Evolutionary conservation across 2,113 vertebrate species (phyloP).

Genomic region (Casuarius casuarius): DNA sequence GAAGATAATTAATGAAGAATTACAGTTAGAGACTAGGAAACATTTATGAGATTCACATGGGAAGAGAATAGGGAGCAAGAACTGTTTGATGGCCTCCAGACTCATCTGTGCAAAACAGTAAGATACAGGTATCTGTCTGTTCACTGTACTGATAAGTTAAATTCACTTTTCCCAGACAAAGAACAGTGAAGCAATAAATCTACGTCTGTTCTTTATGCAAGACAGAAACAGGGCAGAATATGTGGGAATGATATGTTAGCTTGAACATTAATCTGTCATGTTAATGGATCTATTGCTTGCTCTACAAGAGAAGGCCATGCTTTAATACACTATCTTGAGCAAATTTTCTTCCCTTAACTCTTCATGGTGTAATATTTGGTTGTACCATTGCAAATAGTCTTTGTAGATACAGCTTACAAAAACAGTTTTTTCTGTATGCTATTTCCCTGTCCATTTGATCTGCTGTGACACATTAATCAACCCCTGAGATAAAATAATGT

Average conservation of each 20-base stretch:
- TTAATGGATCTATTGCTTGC: background rate
- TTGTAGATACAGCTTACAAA: background rate
- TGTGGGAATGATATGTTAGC: conserved; percentile 33
- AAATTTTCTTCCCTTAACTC: background rate
- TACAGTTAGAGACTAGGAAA: background rate
- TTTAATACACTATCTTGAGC: background rate
- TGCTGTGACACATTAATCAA: background rate
- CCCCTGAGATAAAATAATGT: background rate
- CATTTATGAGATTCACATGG: background rate
- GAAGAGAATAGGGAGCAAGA: background rate
- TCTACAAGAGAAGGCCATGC: background rate
- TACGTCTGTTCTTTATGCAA: conserved; percentile 14
- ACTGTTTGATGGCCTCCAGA: background rate
- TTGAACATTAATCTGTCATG: conserved; percentile 17
- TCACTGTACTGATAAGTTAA: background rate
- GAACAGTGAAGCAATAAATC: background rate
- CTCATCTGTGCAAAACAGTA: background rate
- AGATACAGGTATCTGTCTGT: background rate
- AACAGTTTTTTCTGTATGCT: background rate
- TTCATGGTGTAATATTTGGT: background rate
- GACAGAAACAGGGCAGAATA: conserved; percentile 17
- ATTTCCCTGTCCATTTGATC: background rate
- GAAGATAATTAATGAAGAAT: background rate
- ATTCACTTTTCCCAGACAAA: background rate
- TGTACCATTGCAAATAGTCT: background rate